Conservation (phyloP, 2,113 vertebrate species). For the Rhinogobius similis region DNA sequence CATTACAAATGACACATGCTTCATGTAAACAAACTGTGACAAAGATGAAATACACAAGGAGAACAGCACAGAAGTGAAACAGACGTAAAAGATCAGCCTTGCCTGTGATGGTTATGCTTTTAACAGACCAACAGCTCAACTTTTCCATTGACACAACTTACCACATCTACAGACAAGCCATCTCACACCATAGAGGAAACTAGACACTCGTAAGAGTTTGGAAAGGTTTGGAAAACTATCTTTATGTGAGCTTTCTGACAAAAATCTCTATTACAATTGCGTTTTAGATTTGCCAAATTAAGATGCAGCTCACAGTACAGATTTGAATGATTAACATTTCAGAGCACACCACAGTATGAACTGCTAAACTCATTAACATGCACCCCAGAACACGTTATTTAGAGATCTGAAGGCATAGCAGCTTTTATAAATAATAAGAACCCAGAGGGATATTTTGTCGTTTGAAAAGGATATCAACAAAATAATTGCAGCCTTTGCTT, state of each 20-base stretch:
- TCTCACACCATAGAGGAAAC: not conserved
- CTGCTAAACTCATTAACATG: not conserved
- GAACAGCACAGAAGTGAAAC: conserved; percentile 15
- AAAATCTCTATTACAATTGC: not conserved
- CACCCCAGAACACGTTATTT: not conserved
- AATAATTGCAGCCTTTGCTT: not conserved
- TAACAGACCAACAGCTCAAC: conserved; percentile 66
- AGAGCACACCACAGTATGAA: too few relatives aligned
- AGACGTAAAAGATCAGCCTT: conserved; percentile 40
- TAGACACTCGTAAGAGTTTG: not conserved
- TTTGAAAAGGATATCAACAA: not conserved
- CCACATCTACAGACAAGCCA: conserved; percentile 5
- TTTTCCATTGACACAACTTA: conserved; percentile 59
- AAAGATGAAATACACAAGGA: conserved; percentile 20
- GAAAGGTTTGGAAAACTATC: not conserved
- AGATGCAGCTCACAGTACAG: not conserved
- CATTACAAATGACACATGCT: conserved; percentile 38
- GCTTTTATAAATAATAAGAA: too few relatives aligned
- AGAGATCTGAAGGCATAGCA: not conserved
- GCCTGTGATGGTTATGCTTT: conserved; percentile 58
- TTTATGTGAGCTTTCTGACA: not conserved
- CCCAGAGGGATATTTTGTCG: not conserved
- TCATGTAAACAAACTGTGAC: conserved; percentile 34
- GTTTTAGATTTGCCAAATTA: not conserved
- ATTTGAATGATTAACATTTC: not conserved